These are phyloP conservation scores for Enteromius mattozi DNA, from an alignment of 2,797 vertebrate genomes.

Conservation along the genomic window DNA sequence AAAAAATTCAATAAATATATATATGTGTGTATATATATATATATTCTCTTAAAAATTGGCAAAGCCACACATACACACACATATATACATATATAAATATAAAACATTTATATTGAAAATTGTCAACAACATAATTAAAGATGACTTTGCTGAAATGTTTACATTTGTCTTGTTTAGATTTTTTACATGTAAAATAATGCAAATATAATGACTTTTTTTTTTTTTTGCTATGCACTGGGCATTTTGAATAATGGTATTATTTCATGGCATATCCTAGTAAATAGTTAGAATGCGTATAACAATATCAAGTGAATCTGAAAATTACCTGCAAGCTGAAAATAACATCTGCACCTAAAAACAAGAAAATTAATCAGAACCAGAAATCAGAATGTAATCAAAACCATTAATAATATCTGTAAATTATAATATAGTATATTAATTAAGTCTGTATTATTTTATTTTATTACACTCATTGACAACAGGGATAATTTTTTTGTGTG, in stretches of 20 bases:
- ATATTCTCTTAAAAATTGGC: no score
- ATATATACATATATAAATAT: not conserved
- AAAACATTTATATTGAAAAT: not conserved
- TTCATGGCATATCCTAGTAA: not conserved
- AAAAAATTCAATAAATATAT: no score
- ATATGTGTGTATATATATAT: no score
- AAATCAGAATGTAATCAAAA: conserved; percentile 4
- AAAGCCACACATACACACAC: no score
- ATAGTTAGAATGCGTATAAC: not conserved
- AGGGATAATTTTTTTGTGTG: not conserved
- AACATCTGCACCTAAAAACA: conserved; percentile 11
- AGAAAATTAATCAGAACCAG: not conserved
- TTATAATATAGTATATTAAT: not conserved
- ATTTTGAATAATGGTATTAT: not conserved
- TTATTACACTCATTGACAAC: not conserved
- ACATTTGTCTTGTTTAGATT: not conserved
- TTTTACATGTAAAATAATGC: not conserved
- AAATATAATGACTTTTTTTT: no score
- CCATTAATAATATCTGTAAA: not conserved
- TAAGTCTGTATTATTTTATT: not conserved
- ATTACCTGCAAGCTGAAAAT: conserved; percentile 17
- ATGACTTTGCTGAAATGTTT: not conserved
- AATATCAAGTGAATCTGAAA: not conserved
- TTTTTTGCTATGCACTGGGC: no score
- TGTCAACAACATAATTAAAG: not conserved